phyloP scores from a whole-genome alignment of 2,113 vertebrate species.

The Grammomys surdaster region DNA sequence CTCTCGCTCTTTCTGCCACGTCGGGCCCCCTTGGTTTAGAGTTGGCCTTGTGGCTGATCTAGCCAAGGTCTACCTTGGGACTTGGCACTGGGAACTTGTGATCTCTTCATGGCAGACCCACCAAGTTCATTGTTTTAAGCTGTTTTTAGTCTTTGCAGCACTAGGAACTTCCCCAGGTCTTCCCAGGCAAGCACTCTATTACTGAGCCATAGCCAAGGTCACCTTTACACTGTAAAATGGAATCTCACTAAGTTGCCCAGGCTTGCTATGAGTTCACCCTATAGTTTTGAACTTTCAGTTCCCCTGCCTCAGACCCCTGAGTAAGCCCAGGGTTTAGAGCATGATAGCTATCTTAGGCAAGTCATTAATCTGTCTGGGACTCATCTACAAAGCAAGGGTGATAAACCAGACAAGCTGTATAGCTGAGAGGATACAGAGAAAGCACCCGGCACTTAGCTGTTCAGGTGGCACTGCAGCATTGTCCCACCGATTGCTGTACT shows the following conservation, averaged over 20 bases:
- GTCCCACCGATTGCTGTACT: not conserved
- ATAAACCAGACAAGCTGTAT: not conserved
- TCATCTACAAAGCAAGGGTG: not conserved
- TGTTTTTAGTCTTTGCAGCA: not conserved
- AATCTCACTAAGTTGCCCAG: not conserved
- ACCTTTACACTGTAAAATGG: not conserved
- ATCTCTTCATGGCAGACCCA: not conserved
- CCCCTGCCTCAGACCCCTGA: not conserved
- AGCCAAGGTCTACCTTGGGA: not conserved
- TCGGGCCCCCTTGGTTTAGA: not conserved
- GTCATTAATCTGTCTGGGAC: not conserved
- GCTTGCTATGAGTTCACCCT: not conserved
- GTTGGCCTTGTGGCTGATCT: not conserved
- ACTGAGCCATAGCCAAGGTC: not conserved
- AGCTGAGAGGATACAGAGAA: not conserved
- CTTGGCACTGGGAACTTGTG: not conserved
- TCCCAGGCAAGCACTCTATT: not conserved
- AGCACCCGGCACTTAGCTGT: not conserved
- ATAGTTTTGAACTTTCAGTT: not conserved
- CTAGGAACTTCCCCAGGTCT: not conserved
- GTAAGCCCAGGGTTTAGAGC: not conserved
- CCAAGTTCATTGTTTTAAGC: not conserved
- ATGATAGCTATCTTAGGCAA: not conserved
- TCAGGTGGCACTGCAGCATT: not conserved
- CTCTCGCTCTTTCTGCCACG: not conserved